Evolutionary conservation across 2,888 invertebrate species (phyloP).

Genomic region (Taenaris catops): DNA sequence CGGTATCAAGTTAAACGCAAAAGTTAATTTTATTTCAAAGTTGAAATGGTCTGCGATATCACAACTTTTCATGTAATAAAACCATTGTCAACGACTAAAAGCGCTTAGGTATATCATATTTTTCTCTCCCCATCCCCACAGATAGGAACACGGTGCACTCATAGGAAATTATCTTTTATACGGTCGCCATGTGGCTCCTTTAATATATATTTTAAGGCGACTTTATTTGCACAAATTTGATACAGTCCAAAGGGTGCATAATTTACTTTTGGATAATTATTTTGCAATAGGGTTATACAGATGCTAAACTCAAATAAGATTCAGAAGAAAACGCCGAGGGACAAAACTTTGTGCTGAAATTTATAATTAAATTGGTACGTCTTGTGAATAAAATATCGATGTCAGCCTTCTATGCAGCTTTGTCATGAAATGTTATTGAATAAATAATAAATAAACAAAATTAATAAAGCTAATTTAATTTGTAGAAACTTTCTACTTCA

Average conservation of each 20-base stretch:
- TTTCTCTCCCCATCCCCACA: slow-evolving; percentile 34
- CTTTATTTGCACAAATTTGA: slow-evolving; percentile 69
- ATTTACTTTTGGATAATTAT: slow-evolving; percentile 73
- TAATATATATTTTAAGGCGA: slow-evolving; percentile 56
- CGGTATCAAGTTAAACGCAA: slow-evolving; percentile 2
- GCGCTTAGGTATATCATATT: slow-evolving; percentile 48
- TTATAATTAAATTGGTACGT: slow-evolving; percentile 49
- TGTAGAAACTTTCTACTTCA: not conserved
- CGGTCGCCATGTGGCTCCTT: slow-evolving; percentile 62
- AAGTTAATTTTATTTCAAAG: slow-evolving; percentile 4
- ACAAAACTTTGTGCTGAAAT: slow-evolving; percentile 49
- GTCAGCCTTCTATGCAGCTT: slow-evolving; percentile 11
- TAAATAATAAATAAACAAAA: slow-evolving; percentile 5
- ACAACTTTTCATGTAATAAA: slow-evolving; percentile 26
- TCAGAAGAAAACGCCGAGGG: slow-evolving; percentile 51
- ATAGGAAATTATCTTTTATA: slow-evolving; percentile 60
- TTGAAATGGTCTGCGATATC: slow-evolving; percentile 6
- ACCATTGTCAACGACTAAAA: slow-evolving; percentile 29
- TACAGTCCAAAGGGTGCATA: slow-evolving; percentile 77
- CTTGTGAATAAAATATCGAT: slow-evolving; percentile 40
- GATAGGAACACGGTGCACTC: slow-evolving; percentile 39
- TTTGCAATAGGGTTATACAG: slow-evolving; percentile 71
- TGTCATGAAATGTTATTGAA: slow-evolving; percentile 8
- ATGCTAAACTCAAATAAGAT: slow-evolving; percentile 58
- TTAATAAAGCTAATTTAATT: slow-evolving; percentile 6